Percentiles rank a stretch among this genome's conserved stretches.
phyloP scores from a whole-genome alignment of 2,113 vertebrate species.

The Poeciliopsis prolifica region DNA sequence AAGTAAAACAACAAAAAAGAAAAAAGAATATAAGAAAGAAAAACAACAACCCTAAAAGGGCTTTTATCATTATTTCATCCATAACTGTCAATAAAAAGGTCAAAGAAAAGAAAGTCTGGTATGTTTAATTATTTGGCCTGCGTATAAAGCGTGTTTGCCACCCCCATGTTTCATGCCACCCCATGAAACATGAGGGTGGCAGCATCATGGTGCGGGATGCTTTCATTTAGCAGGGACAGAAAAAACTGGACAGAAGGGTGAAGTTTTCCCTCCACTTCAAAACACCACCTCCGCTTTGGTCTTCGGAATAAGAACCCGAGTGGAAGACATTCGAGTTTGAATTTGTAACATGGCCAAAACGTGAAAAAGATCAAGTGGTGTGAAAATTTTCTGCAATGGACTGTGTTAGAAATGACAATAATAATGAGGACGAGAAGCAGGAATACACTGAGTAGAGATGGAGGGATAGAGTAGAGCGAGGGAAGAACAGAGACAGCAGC shows the following conservation, averaged over 20 bases:
- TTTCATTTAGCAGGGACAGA: background rate
- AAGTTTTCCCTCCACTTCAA: too few relatives aligned
- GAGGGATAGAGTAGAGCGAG: constrained; percentile 1
- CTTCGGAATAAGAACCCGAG: background rate
- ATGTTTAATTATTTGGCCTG: too few relatives aligned
- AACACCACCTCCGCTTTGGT: too few relatives aligned
- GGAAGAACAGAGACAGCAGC: constrained; percentile 79
- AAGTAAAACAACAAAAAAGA: background rate
- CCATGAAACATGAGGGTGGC: background rate
- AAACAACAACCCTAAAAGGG: background rate
- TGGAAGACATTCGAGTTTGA: background rate
- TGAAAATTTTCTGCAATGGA: background rate
- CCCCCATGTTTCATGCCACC: too few relatives aligned
- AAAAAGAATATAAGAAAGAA: background rate
- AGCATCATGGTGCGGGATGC: background rate
- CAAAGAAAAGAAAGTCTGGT: too few relatives aligned
- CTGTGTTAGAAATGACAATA: background rate
- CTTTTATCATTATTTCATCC: too few relatives aligned
- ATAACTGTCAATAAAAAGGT: too few relatives aligned
- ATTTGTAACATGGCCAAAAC: background rate
- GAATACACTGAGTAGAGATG: constrained; percentile 9
- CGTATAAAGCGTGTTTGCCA: too few relatives aligned
- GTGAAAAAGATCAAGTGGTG: background rate
- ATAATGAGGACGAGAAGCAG: background rate
- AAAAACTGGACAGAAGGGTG: too few relatives aligned